A percentile compares a stretch with the other conserved stretches of the same genome.
Conservation (phyloP, 2,888 invertebrate genomes). For the Ectemnius cavifrons region DNA sequence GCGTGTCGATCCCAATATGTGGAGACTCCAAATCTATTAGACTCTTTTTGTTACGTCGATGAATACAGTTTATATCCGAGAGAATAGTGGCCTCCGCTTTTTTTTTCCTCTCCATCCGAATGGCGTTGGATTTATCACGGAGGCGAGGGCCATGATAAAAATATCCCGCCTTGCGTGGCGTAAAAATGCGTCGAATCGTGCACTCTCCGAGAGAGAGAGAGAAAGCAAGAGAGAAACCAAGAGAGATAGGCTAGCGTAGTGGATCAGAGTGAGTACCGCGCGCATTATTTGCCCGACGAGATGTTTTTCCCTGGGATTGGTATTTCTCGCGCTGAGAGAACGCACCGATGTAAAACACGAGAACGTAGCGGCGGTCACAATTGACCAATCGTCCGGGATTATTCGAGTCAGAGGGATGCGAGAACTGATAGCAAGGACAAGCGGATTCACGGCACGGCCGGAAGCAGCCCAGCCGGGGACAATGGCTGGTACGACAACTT, state of each 20-base stretch:
- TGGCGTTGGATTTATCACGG: background rate
- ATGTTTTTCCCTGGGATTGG: background rate
- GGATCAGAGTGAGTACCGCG: conserved; percentile 6
- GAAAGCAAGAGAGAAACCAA: background rate
- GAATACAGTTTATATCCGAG: too few species aligned
- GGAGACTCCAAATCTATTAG: too few species aligned
- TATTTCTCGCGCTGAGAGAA: conserved; percentile 1
- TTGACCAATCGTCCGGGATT: conserved; percentile 27
- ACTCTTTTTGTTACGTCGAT: too few species aligned
- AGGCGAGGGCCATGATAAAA: background rate
- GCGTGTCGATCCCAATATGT: too few species aligned
- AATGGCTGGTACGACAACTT: conserved; percentile 20
- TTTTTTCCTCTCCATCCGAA: background rate
- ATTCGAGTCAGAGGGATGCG: conserved; percentile 22
- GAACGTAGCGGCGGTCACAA: conserved; percentile 3
- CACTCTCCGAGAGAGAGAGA: too few species aligned
- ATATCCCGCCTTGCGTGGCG: background rate
- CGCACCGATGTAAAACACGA: conserved; percentile 1
- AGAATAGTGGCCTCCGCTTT: too few species aligned
- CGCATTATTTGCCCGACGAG: conserved; percentile 24
- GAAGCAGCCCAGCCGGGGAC: conserved; percentile 26
- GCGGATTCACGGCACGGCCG: conserved; percentile 31
- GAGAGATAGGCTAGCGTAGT: background rate
- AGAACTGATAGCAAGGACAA: conserved; percentile 33
- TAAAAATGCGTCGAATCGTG: background rate